Conservation (phyloP, 2,888 invertebrate genomes). For the Caenorhabditis sp. region DNA sequence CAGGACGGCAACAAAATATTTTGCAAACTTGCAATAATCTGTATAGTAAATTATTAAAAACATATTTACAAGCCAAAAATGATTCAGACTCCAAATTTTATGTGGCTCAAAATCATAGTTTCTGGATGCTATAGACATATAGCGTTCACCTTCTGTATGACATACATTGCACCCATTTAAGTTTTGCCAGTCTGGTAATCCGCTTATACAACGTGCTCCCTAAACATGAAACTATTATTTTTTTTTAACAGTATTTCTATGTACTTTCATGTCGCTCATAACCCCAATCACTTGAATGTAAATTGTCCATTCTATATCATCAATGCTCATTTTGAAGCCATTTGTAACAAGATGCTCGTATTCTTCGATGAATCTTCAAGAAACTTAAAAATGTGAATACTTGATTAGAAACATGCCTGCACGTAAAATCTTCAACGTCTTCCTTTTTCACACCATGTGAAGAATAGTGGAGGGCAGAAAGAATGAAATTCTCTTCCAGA, state of each 20-base stretch:
- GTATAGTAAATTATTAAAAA: too few relatives aligned
- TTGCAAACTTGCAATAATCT: neutral
- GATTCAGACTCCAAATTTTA: too few relatives aligned
- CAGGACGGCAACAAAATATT: neutral
- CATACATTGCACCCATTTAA: neutral
- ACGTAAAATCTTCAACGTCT: neutral
- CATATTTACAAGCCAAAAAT: too few relatives aligned
- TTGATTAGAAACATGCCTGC: neutral
- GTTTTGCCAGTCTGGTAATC: neutral
- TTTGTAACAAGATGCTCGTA: neutral
- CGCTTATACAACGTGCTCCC: neutral
- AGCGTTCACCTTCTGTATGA: neutral
- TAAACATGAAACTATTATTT: too few relatives aligned
- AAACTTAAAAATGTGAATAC: neutral
- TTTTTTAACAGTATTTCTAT: too few relatives aligned
- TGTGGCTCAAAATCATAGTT: too few relatives aligned
- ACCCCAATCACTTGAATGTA: neutral
- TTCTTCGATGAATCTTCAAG: neutral
- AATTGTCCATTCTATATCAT: neutral
- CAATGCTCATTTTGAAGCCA: neutral
- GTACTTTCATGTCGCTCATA: neutral
- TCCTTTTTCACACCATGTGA: neutral
- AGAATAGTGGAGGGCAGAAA: neutral
- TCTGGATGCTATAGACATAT: neutral
- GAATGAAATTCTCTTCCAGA: neutral